Evolutionary conservation across 2,888 invertebrate species (phyloP), one percentile per base, ranked within the genome.

Genomic region (Drosophila kuntzei): DNA sequence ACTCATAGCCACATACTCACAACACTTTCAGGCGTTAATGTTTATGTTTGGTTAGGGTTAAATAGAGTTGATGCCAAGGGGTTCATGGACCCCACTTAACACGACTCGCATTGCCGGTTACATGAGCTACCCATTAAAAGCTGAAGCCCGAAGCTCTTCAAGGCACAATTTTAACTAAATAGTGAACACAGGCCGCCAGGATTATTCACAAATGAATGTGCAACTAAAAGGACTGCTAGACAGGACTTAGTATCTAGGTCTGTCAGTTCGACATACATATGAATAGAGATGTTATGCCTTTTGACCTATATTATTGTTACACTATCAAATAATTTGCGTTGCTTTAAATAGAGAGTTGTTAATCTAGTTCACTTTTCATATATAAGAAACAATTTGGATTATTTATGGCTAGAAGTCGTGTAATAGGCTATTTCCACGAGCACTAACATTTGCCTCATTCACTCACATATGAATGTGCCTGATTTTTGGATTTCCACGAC

Each of bases 21-120:
- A 54, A 65, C 65, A 74, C 71, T 71, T 65, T 59, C 49, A 59
- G 81, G 65, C 85, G 87, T 81, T 81, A 87, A 87, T 87, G 78
- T 68, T 62, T 61, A 71, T 61, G 58, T 54, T 32, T 57, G 60
- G 59, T 39, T 61, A 60, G 66, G 79, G 60, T 61, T 63, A 59
- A 70, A 55, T 37, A 43, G 61, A 51, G 57, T 22, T 37, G 41
- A 27, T 47, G 50, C 44, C 27, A 55, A 14, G 67, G 57, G 59
- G 87, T 78, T 71, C 79, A 78, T 87, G 65, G 58, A 78, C 87
- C 87, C 85, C 79, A 80, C 86, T 85, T 86, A 80, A 71, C 71
- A 75, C 51, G 77, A 60, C 54, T 71, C 62, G 43, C 62, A 77
- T 58, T 63, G 51, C 53, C 39, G 63, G 58, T 60, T 25, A 50